These are phyloP conservation scores for Sycobia sp. DNA, from an alignment of 1,140 invertebrate genomes.

Conservation along the genomic window DNA sequence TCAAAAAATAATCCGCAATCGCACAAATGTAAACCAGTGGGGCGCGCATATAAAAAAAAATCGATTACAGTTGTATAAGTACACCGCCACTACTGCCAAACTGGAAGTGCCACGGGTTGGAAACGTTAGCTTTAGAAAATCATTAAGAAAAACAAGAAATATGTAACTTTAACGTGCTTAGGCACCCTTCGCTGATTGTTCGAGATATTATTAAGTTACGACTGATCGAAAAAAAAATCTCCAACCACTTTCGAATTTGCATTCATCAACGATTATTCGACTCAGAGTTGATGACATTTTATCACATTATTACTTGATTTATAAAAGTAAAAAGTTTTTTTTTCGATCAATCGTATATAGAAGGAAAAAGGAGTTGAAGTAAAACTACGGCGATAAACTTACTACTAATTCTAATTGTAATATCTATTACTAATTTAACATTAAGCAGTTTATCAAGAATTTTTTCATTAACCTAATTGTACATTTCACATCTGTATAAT, in stretches of 20 bases:
- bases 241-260: too few species aligned
- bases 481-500: conserved; percentile 4
- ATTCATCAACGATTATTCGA: too few species aligned
- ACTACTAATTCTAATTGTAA: conserved; percentile 3
- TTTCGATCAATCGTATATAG: too few species aligned
- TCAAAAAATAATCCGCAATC: too few species aligned
- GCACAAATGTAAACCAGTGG: neutral
- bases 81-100: conserved; percentile 26
- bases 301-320: too few species aligned
- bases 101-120: conserved; percentile 22
- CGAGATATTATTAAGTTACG: too few species aligned
- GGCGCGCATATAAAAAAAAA: neutral
- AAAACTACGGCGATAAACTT: neutral
- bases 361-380: neutral
- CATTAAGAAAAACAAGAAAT: neutral
- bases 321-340: too few species aligned
- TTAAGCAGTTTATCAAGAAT: conserved; percentile 1
- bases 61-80: conserved; percentile 8
- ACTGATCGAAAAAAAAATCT: too few species aligned
- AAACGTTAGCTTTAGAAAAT: neutral
- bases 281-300: too few species aligned
- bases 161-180: too few species aligned
- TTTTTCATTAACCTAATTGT: neutral
- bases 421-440: conserved; percentile 4
- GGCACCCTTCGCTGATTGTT: too few species aligned